Percentiles rank a stretch among this genome's conserved stretches.
Evolutionary conservation across 2,888 invertebrate species (phyloP).

Genomic region (Drosophila anceps): DNA sequence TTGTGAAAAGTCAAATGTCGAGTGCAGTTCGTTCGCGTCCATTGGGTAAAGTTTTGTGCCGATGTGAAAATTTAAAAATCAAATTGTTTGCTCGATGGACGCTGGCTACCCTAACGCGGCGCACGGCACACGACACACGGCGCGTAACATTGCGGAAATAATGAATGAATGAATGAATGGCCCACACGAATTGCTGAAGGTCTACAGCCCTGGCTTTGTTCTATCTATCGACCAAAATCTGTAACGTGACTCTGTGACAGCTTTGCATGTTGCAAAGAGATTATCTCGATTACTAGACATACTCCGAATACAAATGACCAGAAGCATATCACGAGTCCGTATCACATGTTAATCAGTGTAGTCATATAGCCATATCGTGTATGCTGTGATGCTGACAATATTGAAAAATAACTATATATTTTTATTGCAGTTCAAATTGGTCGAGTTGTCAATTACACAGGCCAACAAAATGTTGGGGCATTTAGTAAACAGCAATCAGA

Average conservation of each 20-base stretch:
- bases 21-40: constrained; percentile 54
- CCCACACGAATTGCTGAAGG: constrained; percentile 23
- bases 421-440: background rate
- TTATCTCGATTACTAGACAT: constrained; percentile 20
- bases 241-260: constrained; percentile 54
- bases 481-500: too few relatives aligned
- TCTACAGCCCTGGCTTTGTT: background rate
- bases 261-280: constrained; percentile 48
- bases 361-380: background rate
- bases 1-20: constrained; percentile 72
- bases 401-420: constrained; percentile 3
- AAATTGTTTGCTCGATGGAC: constrained; percentile 54
- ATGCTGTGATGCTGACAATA: constrained; percentile 9
- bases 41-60: constrained; percentile 61
- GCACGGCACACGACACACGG: constrained; percentile 15
- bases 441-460: too few relatives aligned
- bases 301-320: constrained; percentile 21
- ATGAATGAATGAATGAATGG: constrained; percentile 72
- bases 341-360: constrained; percentile 19
- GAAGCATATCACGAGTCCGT: background rate
- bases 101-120: constrained; percentile 6
- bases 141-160: constrained; percentile 64
- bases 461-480: too few relatives aligned
- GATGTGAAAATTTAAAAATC: constrained; percentile 45
- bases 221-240: constrained; percentile 49